phyloP scores from a whole-genome alignment of 1,140 invertebrate species.

The Wasmannia auropunctata region DNA sequence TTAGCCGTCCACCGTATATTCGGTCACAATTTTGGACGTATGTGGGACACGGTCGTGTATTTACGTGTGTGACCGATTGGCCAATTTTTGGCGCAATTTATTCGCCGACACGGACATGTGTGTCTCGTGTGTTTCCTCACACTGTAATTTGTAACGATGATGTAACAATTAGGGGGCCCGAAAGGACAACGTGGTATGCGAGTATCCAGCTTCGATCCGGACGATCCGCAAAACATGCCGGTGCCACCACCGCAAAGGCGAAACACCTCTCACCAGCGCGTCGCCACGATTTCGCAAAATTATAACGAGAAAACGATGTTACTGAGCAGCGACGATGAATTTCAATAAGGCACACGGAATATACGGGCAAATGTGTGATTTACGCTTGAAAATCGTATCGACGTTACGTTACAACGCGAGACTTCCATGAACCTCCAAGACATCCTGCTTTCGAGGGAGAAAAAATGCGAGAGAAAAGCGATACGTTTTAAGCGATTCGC shows the following conservation, averaged over 20 bases:
- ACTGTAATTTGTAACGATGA: slow-evolving; percentile 65
- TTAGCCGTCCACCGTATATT: background rate
- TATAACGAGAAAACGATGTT: slow-evolving; percentile 99
- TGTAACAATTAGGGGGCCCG: slow-evolving; percentile 85
- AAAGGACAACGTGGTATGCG: slow-evolving; percentile 89
- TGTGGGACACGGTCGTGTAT: slow-evolving; percentile 44
- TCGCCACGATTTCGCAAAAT: slow-evolving; percentile 92
- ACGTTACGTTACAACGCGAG: slow-evolving; percentile 37
- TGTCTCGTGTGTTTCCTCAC: slow-evolving; percentile 25
- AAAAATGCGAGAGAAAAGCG: slow-evolving; percentile 17
- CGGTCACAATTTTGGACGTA: background rate
- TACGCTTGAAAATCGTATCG: background rate
- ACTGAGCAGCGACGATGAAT: slow-evolving; percentile 98
- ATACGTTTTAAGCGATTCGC: slow-evolving; percentile 58
- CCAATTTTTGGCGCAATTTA: background rate
- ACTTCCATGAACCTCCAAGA: slow-evolving; percentile 61
- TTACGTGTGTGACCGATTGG: background rate
- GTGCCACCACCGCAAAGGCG: slow-evolving; percentile 86
- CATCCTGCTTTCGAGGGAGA: slow-evolving; percentile 43
- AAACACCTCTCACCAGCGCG: slow-evolving; percentile 87
- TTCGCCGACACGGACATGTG: slow-evolving; percentile 14
- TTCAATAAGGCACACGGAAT: slow-evolving; percentile 89
- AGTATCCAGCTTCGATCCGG: slow-evolving; percentile 89
- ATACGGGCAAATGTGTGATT: background rate
- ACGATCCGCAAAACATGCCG: slow-evolving; percentile 87